Evolutionary conservation across 2,113 vertebrate species (phyloP).

Genomic region (Pseudopodoces humilis): DNA sequence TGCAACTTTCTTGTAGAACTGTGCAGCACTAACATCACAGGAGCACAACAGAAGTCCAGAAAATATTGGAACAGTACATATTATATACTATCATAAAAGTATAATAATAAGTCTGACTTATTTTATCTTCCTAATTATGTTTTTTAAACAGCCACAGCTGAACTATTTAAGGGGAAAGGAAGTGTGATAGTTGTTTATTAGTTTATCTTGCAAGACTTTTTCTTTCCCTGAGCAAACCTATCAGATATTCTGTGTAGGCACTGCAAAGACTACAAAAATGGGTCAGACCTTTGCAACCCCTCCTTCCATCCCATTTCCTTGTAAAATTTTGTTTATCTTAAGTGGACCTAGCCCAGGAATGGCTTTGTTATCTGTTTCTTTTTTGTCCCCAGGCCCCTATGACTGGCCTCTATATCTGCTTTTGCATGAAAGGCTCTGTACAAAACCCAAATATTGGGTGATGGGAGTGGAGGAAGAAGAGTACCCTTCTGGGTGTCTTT

Average conservation of each 20-base stretch:
- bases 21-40: not conserved
- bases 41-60: not conserved
- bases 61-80: not conserved
- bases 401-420: not conserved
- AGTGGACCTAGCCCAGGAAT: not conserved
- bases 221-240: not conserved
- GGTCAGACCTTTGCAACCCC: not conserved
- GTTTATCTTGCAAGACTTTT: not conserved
- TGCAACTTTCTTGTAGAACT: not conserved
- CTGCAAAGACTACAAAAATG: not conserved
- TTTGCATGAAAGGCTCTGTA: not conserved
- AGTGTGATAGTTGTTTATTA: not conserved
- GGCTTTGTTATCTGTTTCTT: not conserved
- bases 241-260: not conserved
- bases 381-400: not conserved
- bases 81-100: not conserved
- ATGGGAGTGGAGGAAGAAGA: not conserved
- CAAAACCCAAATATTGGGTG: accelerated
- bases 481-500: not conserved
- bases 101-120: not conserved
- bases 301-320: not conserved
- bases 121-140: not conserved
- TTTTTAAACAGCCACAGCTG: not conserved
- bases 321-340: not conserved
- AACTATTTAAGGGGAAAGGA: not conserved